phyloP scores from a whole-genome alignment of 2,797 vertebrate species.

The Botia almorhae region DNA sequence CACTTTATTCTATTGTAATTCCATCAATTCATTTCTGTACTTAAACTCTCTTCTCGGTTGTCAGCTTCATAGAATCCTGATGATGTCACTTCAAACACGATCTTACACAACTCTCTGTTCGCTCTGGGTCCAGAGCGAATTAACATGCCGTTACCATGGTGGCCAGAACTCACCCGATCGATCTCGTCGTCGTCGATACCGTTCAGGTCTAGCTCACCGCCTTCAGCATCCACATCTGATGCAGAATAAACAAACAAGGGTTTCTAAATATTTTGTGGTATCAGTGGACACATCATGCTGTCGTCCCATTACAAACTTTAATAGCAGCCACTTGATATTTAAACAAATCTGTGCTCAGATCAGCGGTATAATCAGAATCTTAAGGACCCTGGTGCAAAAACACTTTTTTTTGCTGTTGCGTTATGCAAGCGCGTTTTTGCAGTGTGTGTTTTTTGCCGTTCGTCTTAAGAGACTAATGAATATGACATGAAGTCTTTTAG shows the following conservation, averaged over 20 bases:
- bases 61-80: neutral
- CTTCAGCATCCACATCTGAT: conserved; percentile 80
- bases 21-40: neutral
- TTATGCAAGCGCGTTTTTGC: no score
- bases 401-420: no score
- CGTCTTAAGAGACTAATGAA: no score
- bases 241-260: conserved; percentile 29
- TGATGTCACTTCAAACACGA: neutral
- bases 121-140: conserved; percentile 2
- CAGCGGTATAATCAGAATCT: no score
- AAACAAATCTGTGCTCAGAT: neutral
- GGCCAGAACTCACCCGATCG: conserved; percentile 82
- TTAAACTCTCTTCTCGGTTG: neutral
- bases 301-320: neutral
- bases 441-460: no score
- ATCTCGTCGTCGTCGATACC: conserved; percentile 96
- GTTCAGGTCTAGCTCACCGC: conserved; percentile 92
- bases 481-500: no score
- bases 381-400: no score
- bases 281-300: neutral
- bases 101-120: neutral
- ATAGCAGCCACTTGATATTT: neutral
- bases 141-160: neutral
- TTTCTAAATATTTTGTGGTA: neutral
- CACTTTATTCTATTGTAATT: neutral